These are phyloP conservation scores for Drosophila acutilabella DNA, from an alignment of 2,888 invertebrate species.

Conservation along the genomic window DNA sequence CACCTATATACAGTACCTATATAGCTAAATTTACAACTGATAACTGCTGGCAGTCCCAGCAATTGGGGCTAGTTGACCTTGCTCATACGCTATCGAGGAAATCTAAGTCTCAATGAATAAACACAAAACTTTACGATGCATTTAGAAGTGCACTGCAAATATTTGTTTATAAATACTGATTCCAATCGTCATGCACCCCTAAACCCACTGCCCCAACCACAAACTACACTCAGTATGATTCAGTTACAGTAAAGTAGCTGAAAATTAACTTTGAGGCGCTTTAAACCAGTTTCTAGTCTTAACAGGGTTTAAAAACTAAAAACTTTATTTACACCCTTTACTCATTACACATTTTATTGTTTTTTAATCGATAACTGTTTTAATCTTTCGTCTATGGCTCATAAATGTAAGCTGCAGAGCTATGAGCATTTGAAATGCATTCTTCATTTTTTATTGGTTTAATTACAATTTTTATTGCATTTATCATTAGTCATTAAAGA, in stretches of 20 bases:
- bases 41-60: conserved; percentile 29
- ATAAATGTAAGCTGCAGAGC: background rate
- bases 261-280: background rate
- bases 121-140: conserved; percentile 65
- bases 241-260: conserved; percentile 1
- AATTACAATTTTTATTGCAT: background rate
- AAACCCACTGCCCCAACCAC: background rate
- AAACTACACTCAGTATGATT: conserved; percentile 1
- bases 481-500: background rate
- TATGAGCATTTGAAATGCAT: background rate
- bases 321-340: background rate
- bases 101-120: conserved; percentile 70
- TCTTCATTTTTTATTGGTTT: background rate
- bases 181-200: background rate
- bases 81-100: conserved; percentile 58
- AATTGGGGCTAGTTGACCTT: conserved; percentile 28
- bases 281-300: background rate
- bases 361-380: background rate
- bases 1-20: conserved; percentile 8
- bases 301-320: background rate
- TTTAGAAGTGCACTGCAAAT: conserved; percentile 66
- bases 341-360: background rate
- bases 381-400: background rate
- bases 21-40: conserved; percentile 31
- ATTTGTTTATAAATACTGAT: conserved; percentile 40